phyloP scores from a whole-genome alignment of 2,888 invertebrate genomes.

The Dysmachus trigonus region DNA sequence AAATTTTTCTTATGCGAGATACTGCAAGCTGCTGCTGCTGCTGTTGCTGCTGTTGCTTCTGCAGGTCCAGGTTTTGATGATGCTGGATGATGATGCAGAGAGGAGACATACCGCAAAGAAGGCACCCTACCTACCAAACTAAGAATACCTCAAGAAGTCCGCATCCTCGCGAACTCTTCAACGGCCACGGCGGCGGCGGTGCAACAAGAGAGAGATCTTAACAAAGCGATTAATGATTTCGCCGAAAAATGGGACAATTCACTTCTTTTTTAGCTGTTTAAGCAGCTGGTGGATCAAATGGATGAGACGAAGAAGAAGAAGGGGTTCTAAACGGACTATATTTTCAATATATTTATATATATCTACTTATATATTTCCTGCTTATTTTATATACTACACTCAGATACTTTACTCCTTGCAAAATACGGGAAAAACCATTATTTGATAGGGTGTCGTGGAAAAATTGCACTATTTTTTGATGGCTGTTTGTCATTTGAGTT shows the following conservation, averaged over 20 bases:
- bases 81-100: not conserved
- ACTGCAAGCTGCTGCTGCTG: not conserved
- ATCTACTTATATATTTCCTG: too few species aligned
- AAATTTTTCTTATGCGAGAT: not conserved
- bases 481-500: too few species aligned
- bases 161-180: not conserved
- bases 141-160: not conserved
- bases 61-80: not conserved
- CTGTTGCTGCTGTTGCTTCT: not conserved
- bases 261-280: not conserved
- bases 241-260: slow-evolving; percentile 37
- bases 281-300: not conserved
- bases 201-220: not conserved
- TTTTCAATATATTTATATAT: too few species aligned
- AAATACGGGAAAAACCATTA: too few species aligned
- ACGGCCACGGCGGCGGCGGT: not conserved
- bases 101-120: not conserved
- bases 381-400: too few species aligned
- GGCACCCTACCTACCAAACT: not conserved
- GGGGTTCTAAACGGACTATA: too few species aligned
- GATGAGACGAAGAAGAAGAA: too few species aligned
- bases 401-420: too few species aligned
- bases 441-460: too few species aligned
- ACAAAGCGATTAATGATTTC: slow-evolving; percentile 30
- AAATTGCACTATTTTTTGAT: too few species aligned